A percentile compares a stretch with the other conserved stretches of the same genome.
phyloP scores from a whole-genome alignment of 2,888 invertebrate species.

The Agrochola macilenta region DNA sequence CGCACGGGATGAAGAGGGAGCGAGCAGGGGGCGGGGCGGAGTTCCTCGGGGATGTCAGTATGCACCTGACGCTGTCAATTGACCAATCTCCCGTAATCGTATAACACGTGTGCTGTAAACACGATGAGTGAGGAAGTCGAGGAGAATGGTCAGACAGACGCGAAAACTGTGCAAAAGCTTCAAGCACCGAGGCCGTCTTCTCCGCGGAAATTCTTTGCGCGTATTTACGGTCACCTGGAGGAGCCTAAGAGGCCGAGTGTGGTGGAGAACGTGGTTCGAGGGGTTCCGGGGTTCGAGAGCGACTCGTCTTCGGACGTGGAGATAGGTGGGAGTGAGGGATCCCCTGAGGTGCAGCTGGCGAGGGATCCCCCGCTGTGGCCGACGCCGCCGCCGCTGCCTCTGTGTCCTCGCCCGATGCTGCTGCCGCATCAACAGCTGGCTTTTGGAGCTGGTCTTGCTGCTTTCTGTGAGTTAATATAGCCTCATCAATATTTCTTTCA shows the following conservation, averaged over 20 bases:
- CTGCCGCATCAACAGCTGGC: constrained; percentile 89
- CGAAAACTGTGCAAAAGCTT: constrained; percentile 71
- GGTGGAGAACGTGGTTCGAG: constrained; percentile 64
- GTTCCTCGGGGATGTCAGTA: constrained; percentile 72
- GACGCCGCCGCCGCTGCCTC: constrained; percentile 83
- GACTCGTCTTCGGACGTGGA: constrained; percentile 88
- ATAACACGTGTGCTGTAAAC: constrained; percentile 74
- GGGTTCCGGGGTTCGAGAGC: constrained; percentile 73
- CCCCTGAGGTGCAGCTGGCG: constrained; percentile 49
- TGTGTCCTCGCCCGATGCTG: constrained; percentile 85
- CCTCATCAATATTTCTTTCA: not conserved
- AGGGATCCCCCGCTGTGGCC: constrained; percentile 77
- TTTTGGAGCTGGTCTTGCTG: constrained; percentile 91
- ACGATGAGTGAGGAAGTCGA: constrained; percentile 75
- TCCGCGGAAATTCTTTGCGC: constrained; percentile 95
- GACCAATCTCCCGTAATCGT: constrained; percentile 76
- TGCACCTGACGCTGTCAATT: constrained; percentile 83
- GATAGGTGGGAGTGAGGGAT: constrained; percentile 77
- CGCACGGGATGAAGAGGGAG: constrained; percentile 72
- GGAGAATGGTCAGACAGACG: constrained; percentile 66
- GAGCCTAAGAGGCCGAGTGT: constrained; percentile 73
- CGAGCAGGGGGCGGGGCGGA: constrained; percentile 75
- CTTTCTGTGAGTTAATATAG: constrained; percentile 87
- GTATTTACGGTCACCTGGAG: constrained; percentile 95
- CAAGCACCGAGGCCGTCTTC: constrained; percentile 92